Conservation (phyloP, 2,113 vertebrate genomes). For the Phyllostomus hastatus region DNA sequence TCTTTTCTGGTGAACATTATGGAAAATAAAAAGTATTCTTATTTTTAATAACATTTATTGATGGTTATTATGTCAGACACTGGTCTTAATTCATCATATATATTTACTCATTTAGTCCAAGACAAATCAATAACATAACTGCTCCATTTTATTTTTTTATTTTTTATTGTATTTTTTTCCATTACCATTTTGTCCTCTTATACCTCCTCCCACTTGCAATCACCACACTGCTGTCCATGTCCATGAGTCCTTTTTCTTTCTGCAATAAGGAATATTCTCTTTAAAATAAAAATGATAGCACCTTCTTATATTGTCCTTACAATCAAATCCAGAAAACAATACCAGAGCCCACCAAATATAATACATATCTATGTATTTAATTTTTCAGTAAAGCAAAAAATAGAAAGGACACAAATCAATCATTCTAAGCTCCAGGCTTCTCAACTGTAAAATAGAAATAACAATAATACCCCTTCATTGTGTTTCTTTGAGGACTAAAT, state of each 20-base stretch:
- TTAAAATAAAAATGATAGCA: neutral
- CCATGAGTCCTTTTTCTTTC: too few relatives aligned
- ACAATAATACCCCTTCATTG: neutral
- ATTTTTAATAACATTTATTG: neutral
- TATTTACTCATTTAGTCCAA: neutral
- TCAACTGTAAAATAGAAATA: neutral
- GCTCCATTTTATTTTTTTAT: neutral
- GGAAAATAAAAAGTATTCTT: neutral
- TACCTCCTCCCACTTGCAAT: too few relatives aligned
- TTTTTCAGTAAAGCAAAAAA: neutral
- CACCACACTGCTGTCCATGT: too few relatives aligned
- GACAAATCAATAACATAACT: neutral
- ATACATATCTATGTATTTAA: neutral
- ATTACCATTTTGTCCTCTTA: too few relatives aligned
- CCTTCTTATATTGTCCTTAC: neutral
- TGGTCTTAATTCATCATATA: neutral
- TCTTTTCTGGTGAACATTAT: neutral
- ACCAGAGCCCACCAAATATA: neutral
- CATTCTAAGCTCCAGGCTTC: neutral
- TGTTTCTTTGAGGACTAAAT: neutral
- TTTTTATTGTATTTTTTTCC: too few relatives aligned
- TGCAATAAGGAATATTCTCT: neutral
- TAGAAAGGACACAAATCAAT: neutral
- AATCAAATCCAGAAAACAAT: neutral
- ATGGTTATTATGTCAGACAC: neutral